phyloP scores from a whole-genome alignment of 2,888 invertebrate genomes.

The Penaeus monodon region DNA sequence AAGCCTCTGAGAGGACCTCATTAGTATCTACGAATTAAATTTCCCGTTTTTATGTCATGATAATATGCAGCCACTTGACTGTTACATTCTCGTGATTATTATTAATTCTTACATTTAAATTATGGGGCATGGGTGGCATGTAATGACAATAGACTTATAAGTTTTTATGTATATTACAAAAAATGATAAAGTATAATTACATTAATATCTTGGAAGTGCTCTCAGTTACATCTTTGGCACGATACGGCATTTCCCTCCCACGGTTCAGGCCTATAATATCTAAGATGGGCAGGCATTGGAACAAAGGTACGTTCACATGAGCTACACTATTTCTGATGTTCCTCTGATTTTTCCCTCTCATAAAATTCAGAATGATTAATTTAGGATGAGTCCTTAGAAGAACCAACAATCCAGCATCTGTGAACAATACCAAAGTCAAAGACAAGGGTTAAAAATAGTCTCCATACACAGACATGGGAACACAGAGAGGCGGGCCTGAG shows the following conservation, averaged over 20 bases:
- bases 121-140: slow-evolving; percentile 35
- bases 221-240: slow-evolving; percentile 46
- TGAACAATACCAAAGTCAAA: slow-evolving; percentile 8
- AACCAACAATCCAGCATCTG: not conserved
- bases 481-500: slow-evolving; percentile 29
- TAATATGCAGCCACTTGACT: too few relatives aligned
- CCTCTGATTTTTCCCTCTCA: too few relatives aligned
- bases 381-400: not conserved
- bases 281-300: slow-evolving; percentile 6
- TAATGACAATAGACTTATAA: slow-evolving; percentile 36
- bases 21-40: too few relatives aligned
- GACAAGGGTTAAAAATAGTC: slow-evolving; percentile 15
- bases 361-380: too few relatives aligned
- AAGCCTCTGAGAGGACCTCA: too few relatives aligned
- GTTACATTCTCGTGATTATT: too few relatives aligned
- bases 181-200: slow-evolving; percentile 45
- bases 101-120: not conserved
- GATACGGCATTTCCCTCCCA: slow-evolving; percentile 36
- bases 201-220: slow-evolving; percentile 53
- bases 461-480: slow-evolving; percentile 7
- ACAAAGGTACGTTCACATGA: not conserved
- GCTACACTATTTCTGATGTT: not conserved
- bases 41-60: too few relatives aligned
- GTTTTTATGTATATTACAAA: slow-evolving; percentile 43
- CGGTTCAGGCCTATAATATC: slow-evolving; percentile 23